Conservation (phyloP, 2,888 invertebrate species). For the Caenorhabditis uteleia region DNA sequence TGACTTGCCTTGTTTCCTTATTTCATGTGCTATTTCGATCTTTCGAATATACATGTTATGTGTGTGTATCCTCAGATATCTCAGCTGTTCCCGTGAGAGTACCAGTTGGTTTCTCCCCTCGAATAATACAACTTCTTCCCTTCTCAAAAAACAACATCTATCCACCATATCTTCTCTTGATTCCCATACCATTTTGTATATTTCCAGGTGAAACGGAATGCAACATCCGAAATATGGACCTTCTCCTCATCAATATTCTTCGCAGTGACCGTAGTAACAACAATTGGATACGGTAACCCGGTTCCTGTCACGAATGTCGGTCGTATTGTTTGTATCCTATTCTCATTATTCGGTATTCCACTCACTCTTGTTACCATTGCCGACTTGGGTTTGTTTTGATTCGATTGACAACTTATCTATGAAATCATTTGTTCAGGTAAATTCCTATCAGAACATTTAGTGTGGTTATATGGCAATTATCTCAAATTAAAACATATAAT, state of each 20-base stretch:
- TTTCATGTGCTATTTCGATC: too few relatives aligned
- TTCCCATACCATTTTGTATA: too few relatives aligned
- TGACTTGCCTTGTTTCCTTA: too few relatives aligned
- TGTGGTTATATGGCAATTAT: conserved; percentile 69
- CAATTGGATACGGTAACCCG: conserved; percentile 69
- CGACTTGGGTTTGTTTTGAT: conserved; percentile 57
- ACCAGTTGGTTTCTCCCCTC: too few relatives aligned
- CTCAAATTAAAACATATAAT: conserved; percentile 56
- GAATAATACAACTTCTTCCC: too few relatives aligned
- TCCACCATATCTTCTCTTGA: too few relatives aligned
- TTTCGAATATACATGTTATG: too few relatives aligned
- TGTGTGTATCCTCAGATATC: too few relatives aligned
- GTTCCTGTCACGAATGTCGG: conserved; percentile 68
- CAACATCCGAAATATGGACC: conserved; percentile 67
- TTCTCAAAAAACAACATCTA: too few relatives aligned
- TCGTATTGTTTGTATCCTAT: conserved; percentile 65
- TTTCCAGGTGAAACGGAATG: conserved; percentile 62
- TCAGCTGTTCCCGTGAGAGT: too few relatives aligned
- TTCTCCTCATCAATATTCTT: conserved; percentile 70
- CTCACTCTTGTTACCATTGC: conserved; percentile 69
- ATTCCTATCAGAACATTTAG: conserved; percentile 68
- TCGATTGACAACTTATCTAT: neutral
- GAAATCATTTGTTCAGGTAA: conserved; percentile 52
- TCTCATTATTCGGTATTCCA: conserved; percentile 69
- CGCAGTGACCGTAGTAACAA: conserved; percentile 69